Evolutionary conservation across 2,888 invertebrate genomes (phyloP).

Genomic region (Sesia bembeciformis): DNA sequence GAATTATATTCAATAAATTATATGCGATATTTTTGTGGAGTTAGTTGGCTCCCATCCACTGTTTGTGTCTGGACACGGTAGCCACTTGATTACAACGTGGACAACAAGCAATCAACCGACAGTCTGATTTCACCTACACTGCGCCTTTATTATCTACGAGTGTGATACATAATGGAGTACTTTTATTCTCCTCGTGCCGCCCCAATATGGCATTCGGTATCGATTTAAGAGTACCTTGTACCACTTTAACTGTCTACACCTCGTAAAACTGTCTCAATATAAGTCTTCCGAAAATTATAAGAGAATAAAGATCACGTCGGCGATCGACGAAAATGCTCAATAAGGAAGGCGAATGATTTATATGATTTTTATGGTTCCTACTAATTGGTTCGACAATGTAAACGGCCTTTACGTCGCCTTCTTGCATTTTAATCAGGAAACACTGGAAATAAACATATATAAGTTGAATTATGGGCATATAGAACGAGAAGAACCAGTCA

Average conservation of each 20-base stretch:
- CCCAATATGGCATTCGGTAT: slow-evolving; percentile 33
- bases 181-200: slow-evolving; percentile 9
- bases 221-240: slow-evolving; percentile 24
- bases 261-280: slow-evolving; percentile 58
- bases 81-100: slow-evolving; percentile 28
- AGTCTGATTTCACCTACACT: slow-evolving; percentile 17
- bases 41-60: slow-evolving; percentile 62
- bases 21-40: slow-evolving; percentile 64
- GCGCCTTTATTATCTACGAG: slow-evolving; percentile 14
- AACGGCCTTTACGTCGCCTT: slow-evolving; percentile 51
- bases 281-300: slow-evolving; percentile 43
- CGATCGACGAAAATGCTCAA: slow-evolving; percentile 36
- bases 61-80: slow-evolving; percentile 41
- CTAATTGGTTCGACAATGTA: slow-evolving; percentile 65
- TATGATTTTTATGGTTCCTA: slow-evolving; percentile 57
- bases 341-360: slow-evolving; percentile 58
- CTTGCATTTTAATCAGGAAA: slow-evolving; percentile 62
- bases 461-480: slow-evolving; percentile 54
- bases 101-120: slow-evolving; percentile 33
- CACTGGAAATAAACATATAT: slow-evolving; percentile 51
- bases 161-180: slow-evolving; percentile 9
- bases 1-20: slow-evolving; percentile 67
- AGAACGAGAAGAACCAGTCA: slow-evolving; percentile 69
- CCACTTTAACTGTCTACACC: slow-evolving; percentile 49
- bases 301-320: slow-evolving; percentile 37